Conservation (phyloP, 2,888 invertebrate species). For the Cryptus armator region DNA sequence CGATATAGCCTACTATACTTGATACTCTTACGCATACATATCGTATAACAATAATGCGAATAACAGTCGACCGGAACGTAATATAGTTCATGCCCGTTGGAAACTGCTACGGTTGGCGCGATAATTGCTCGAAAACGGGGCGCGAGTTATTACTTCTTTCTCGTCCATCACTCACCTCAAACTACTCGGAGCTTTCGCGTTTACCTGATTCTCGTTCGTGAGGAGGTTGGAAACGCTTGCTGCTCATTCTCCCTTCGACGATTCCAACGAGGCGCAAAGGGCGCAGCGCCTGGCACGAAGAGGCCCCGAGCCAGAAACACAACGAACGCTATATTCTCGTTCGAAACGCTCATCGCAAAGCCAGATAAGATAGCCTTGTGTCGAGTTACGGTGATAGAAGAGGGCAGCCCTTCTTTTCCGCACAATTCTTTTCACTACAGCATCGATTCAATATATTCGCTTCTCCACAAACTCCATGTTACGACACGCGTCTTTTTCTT, state of each 20-base stretch:
- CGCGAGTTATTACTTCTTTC: constrained; percentile 75
- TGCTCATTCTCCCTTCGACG: constrained; percentile 78
- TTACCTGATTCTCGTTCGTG: constrained; percentile 69
- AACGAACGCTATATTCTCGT: constrained; percentile 39
- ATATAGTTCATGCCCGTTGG: constrained; percentile 55
- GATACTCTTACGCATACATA: constrained; percentile 19
- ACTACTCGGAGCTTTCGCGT: constrained; percentile 33
- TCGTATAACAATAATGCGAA: constrained; percentile 22
- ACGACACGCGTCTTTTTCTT: too few relatives aligned
- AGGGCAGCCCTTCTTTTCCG: not conserved
- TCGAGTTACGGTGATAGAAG: constrained; percentile 37
- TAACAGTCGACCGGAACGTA: constrained; percentile 30
- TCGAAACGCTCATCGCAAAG: constrained; percentile 49
- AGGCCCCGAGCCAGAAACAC: constrained; percentile 70
- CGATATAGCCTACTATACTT: constrained; percentile 36
- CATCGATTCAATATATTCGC: too few relatives aligned
- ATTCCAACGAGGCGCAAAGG: constrained; percentile 74
- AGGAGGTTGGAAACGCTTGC: constrained; percentile 64
- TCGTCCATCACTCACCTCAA: constrained; percentile 79
- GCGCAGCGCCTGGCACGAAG: constrained; percentile 81
- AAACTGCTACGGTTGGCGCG: constrained; percentile 66
- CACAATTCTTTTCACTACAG: too few relatives aligned
- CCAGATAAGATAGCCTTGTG: constrained; percentile 48
- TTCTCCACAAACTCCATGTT: too few relatives aligned
- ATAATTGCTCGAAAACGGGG: constrained; percentile 71